These are phyloP conservation scores for Rousettus leschenaultii DNA, from an alignment of 2,113 vertebrate species.

Conservation along the genomic window DNA sequence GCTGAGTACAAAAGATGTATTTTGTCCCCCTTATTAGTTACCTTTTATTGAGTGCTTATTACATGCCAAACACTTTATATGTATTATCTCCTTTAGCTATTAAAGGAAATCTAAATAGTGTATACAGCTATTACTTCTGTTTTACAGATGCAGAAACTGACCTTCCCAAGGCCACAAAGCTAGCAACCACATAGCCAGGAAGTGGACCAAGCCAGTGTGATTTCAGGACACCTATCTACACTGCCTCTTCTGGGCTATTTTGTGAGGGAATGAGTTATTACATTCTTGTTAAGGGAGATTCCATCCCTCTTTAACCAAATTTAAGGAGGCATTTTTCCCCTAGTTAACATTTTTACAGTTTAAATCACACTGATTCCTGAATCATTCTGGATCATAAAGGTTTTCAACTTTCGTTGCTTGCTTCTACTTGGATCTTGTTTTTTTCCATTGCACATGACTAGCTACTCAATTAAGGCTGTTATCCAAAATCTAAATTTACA, in stretches of 20 bases:
- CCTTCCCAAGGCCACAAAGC: background rate
- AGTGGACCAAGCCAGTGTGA: background rate
- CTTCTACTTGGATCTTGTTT: conserved; percentile 25
- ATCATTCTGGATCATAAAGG: conserved; percentile 1
- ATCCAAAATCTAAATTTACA: conserved; percentile 41
- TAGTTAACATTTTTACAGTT: background rate
- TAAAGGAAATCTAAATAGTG: background rate
- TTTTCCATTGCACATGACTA: background rate
- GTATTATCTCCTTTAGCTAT: conserved; percentile 3
- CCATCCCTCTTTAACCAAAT: background rate
- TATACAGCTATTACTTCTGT: background rate
- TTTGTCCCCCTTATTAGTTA: background rate
- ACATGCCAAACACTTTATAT: background rate
- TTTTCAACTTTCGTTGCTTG: conserved; percentile 30
- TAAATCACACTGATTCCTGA: background rate
- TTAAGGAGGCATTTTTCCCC: background rate
- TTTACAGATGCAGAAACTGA: background rate
- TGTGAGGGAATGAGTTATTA: background rate
- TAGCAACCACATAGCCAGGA: background rate
- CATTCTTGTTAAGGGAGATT: background rate
- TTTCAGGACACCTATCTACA: accelerated
- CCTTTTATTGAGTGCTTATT: background rate
- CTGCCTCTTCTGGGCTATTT: background rate
- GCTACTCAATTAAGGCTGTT: conserved; percentile 27
- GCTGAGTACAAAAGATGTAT: background rate